A percentile compares a stretch with the other conserved stretches of the same genome.
Conservation (phyloP, 2,113 vertebrate species). For the Bujurquina vittata region DNA sequence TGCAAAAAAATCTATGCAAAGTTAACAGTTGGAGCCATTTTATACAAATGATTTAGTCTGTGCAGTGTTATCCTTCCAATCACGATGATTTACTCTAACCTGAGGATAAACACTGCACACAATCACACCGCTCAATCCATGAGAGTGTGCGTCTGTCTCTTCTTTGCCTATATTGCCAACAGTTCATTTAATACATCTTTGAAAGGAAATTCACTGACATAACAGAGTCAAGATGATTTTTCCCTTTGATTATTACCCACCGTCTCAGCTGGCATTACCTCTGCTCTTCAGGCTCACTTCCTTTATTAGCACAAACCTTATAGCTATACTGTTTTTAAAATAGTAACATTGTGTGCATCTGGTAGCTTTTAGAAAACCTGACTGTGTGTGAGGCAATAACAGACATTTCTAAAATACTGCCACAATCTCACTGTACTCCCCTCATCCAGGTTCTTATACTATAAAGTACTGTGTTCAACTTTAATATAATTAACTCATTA, state of each 20-base stretch:
- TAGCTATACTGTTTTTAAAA: not conserved
- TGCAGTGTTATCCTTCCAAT: not conserved
- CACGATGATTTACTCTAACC: not conserved
- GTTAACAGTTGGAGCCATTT: not conserved
- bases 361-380: not conserved
- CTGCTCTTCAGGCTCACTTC: not conserved
- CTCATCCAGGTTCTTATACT: not conserved
- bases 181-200: not conserved
- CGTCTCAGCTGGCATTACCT: not conserved
- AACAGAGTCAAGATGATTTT: not conserved
- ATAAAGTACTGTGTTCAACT: not conserved
- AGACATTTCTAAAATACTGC: not conserved
- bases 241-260: not conserved
- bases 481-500: not conserved
- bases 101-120: not conserved
- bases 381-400: not conserved
- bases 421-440: not conserved
- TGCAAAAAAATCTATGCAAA: not conserved
- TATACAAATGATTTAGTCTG: not conserved
- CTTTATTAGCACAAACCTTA: not conserved
- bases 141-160: not conserved
- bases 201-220: not conserved
- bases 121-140: not conserved
- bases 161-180: not conserved
- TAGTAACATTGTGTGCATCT: not conserved